Evolutionary conservation across 2,888 invertebrate species (phyloP).

Genomic region (Hartigia nigra): DNA sequence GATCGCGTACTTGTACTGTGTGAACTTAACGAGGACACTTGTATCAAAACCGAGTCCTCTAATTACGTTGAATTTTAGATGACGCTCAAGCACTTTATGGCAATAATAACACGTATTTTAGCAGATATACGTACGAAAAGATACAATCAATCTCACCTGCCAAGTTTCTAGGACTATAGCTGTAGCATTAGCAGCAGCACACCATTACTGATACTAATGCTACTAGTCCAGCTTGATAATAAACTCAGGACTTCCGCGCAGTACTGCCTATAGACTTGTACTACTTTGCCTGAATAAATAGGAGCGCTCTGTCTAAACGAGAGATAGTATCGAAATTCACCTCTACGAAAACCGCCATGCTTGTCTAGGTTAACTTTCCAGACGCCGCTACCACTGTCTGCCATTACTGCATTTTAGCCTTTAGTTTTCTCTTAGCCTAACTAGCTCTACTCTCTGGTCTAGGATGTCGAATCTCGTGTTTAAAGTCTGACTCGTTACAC

Average conservation of each 20-base stretch:
- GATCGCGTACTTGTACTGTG: neutral
- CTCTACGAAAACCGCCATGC: neutral
- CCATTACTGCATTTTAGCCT: neutral
- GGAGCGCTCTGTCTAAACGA: slow-evolving; percentile 25
- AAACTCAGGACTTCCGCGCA: slow-evolving; percentile 21
- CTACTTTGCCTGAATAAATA: slow-evolving; percentile 41
- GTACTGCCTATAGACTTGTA: slow-evolving; percentile 20
- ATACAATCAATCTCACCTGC: slow-evolving; percentile 4
- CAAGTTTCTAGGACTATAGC: slow-evolving; percentile 1
- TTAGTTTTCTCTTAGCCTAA: neutral
- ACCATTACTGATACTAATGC: neutral
- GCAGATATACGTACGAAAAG: neutral
- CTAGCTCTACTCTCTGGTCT: neutral
- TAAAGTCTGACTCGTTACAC: neutral
- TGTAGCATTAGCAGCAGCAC: neutral
- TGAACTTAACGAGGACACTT: no score
- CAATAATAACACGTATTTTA: neutral
- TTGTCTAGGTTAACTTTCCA: neutral
- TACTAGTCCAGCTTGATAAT: slow-evolving; percentile 11
- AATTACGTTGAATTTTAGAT: neutral
- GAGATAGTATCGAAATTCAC: slow-evolving; percentile 34
- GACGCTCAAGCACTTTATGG: neutral
- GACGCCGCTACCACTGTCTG: neutral
- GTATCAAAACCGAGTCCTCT: neutral
- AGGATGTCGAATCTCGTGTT: neutral